phyloP scores from a whole-genome alignment of 2,113 vertebrate species.

The Apodemus sylvaticus region DNA sequence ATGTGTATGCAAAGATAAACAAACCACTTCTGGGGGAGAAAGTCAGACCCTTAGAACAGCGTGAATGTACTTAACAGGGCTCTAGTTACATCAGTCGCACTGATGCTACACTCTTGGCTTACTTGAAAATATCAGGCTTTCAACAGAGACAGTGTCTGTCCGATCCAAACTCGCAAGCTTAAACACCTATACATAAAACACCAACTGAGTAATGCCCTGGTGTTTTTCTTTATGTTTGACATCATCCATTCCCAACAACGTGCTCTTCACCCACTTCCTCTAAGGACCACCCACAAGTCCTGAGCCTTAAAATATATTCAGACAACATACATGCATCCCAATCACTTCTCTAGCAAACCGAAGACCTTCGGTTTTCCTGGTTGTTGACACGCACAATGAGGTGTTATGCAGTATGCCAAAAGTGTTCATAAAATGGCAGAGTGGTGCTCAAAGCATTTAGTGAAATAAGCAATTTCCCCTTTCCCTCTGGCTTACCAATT shows the following conservation, averaged over 20 bases:
- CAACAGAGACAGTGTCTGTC: background rate
- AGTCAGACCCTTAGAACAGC: background rate
- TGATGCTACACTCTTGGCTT: background rate
- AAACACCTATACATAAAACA: background rate
- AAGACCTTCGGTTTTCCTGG: background rate
- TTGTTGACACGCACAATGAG: background rate
- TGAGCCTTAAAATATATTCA: background rate
- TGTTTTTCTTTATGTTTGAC: background rate
- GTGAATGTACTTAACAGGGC: background rate
- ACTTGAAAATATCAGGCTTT: background rate
- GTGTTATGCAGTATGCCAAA: slow-evolving; percentile 1
- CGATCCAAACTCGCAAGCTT: background rate
- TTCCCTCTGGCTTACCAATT: slow-evolving; percentile 28
- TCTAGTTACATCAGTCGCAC: background rate
- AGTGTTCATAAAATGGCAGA: background rate
- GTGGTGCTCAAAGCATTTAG: background rate
- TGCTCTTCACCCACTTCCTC: background rate
- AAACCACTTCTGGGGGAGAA: background rate
- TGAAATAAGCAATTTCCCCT: slow-evolving; percentile 13
- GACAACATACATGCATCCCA: background rate
- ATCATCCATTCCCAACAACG: background rate
- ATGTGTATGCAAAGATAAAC: background rate
- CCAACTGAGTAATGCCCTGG: background rate
- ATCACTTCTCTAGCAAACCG: background rate
- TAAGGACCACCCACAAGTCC: background rate